phyloP scores from a whole-genome alignment of 2,113 vertebrate genomes.

The Xiphophorus maculatus region DNA sequence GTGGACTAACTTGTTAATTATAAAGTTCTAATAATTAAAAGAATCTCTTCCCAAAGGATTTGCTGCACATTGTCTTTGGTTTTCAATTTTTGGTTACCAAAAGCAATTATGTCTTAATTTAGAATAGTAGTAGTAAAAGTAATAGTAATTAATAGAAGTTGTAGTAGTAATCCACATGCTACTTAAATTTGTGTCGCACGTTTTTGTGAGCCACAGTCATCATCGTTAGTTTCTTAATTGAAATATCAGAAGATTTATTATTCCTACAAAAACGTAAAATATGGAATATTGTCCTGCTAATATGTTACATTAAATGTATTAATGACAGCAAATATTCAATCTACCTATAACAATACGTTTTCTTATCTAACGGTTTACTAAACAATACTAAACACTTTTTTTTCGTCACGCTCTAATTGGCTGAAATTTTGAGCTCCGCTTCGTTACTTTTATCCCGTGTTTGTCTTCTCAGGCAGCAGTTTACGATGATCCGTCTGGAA shows the following conservation, averaged over 20 bases:
- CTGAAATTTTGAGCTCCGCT: fast-evolving
- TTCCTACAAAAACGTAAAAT: background rate
- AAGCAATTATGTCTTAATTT: background rate
- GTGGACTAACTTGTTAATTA: no score
- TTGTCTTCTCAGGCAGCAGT: fast-evolving
- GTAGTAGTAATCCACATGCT: no score
- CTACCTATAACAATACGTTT: background rate
- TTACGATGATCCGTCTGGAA: fast-evolving
- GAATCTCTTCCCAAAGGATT: background rate
- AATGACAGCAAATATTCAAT: background rate
- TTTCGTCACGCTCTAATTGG: slow-evolving; percentile 39
- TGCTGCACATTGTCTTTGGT: background rate
- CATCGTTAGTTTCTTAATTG: no score
- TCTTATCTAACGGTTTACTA: no score
- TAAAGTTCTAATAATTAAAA: background rate
- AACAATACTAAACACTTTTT: no score
- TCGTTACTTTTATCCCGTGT: fast-evolving
- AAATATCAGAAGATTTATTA: no score
- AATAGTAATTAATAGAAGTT: no score
- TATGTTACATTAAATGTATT: background rate
- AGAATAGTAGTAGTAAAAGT: background rate
- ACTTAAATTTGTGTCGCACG: no score
- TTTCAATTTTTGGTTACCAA: background rate
- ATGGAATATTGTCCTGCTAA: background rate
- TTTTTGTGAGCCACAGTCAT: no score